Percentiles rank a stretch among this genome's conserved stretches.
phyloP scores from a whole-genome alignment of 2,888 invertebrate genomes.

The Ectemnius continuus region DNA sequence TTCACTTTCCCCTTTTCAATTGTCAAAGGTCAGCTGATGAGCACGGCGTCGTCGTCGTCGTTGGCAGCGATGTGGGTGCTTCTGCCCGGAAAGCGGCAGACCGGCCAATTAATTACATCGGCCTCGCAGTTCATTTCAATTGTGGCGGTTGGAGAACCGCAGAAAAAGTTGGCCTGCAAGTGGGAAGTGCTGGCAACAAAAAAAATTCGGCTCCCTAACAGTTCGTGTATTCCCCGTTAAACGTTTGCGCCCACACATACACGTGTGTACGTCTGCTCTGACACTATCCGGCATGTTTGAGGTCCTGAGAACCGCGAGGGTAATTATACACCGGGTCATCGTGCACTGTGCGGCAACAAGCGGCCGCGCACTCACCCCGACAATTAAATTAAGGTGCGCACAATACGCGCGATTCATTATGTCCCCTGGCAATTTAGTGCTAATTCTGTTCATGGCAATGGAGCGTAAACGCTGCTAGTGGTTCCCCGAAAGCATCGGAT shows the following conservation, averaged over 20 bases:
- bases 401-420: conserved; percentile 23
- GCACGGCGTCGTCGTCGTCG: conserved; percentile 13
- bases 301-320: conserved; percentile 10
- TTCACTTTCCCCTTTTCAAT: conserved; percentile 38
- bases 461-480: background rate
- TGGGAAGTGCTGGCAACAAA: too few species aligned
- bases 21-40: conserved; percentile 44
- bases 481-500: too few species aligned
- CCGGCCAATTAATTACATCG: background rate
- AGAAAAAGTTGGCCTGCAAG: background rate
- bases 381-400: conserved; percentile 45
- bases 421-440: conserved; percentile 16
- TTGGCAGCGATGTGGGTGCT: background rate
- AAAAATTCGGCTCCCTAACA: background rate
- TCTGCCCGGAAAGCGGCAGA: background rate
- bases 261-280: conserved; percentile 4
- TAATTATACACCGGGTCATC: conserved; percentile 19
- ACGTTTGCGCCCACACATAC: too few species aligned
- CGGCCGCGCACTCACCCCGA: conserved; percentile 9
- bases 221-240: conserved; percentile 6
- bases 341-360: conserved; percentile 3
- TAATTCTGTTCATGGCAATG: conserved; percentile 18
- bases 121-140: conserved; percentile 15
- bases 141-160: background rate
- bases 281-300: background rate